Percentiles rank a stretch among this genome's conserved stretches.
These are phyloP conservation scores for Lanius ludovicianus DNA, from an alignment of 2,113 vertebrate species.

Conservation along the genomic window DNA sequence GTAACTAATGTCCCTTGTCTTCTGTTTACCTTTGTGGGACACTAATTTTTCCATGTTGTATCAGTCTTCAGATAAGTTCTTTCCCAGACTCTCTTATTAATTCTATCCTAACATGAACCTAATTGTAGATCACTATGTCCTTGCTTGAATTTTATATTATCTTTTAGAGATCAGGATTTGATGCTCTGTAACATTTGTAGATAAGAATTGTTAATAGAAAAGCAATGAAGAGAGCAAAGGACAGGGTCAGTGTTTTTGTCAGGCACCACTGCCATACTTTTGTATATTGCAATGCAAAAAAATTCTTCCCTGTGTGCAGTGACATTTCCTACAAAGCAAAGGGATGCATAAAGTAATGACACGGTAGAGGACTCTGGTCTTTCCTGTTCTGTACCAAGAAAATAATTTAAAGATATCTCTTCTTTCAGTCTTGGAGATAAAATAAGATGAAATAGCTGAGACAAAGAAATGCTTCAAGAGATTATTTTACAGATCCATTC, in stretches of 20 bases:
- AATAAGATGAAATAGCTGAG: not conserved
- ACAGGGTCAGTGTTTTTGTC: not conserved
- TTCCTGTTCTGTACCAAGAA: not conserved
- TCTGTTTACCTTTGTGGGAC: not conserved
- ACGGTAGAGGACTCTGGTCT: not conserved
- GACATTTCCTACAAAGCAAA: not conserved
- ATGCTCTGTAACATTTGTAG: not conserved
- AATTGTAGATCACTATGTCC: not conserved
- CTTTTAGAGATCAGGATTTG: not conserved
- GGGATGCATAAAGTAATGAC: not conserved
- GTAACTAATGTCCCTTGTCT: not conserved
- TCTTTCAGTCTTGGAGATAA: not conserved
- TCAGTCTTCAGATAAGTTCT: not conserved
- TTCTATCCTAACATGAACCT: not conserved
- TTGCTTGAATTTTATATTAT: not conserved
- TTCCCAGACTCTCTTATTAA: not conserved
- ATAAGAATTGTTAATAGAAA: not conserved
- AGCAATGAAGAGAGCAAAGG: not conserved
- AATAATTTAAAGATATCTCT: not conserved
- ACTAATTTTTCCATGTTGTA: not conserved
- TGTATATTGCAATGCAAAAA: not conserved
- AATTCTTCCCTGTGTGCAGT: not conserved
- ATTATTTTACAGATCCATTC: not conserved
- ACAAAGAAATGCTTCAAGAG: not conserved
- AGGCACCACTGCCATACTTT: not conserved